phyloP scores from a whole-genome alignment of 2,113 vertebrate genomes.

The Sorex araneus region DNA sequence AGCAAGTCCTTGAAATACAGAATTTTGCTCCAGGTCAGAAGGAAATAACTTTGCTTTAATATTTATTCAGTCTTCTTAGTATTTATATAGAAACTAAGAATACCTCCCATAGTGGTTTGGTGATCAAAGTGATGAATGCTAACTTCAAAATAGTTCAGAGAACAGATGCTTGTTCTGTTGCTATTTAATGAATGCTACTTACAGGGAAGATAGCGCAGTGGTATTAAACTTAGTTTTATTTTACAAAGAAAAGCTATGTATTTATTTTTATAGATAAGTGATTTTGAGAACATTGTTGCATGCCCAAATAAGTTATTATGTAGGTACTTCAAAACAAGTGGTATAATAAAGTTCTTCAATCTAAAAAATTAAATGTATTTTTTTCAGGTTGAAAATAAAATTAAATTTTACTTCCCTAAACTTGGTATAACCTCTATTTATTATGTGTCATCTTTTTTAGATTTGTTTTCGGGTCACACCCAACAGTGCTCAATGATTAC shows the following conservation, averaged over 20 bases:
- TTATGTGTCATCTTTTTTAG: no score
- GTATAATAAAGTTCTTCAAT: conserved; percentile 11
- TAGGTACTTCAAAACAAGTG: conserved; percentile 10
- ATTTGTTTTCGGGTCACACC: no score
- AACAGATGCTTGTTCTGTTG: background rate
- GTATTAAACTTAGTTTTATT: background rate
- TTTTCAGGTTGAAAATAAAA: background rate
- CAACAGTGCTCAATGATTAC: no score
- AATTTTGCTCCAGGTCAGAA: background rate
- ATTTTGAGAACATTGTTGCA: conserved; percentile 21
- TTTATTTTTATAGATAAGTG: background rate
- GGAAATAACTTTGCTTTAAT: background rate
- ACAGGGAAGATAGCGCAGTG: background rate
- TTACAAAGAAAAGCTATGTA: background rate
- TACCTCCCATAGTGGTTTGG: background rate
- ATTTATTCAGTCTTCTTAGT: conserved; percentile 38
- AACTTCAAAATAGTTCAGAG: background rate
- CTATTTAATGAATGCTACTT: background rate
- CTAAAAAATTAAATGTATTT: background rate
- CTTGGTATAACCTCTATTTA: no score
- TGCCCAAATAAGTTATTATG: background rate
- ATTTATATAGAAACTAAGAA: conserved; percentile 32
- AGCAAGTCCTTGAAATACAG: background rate
- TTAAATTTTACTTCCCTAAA: no score
- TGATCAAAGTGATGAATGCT: background rate